Conservation (phyloP, 2,113 vertebrate species). For the Python bivittatus region DNA sequence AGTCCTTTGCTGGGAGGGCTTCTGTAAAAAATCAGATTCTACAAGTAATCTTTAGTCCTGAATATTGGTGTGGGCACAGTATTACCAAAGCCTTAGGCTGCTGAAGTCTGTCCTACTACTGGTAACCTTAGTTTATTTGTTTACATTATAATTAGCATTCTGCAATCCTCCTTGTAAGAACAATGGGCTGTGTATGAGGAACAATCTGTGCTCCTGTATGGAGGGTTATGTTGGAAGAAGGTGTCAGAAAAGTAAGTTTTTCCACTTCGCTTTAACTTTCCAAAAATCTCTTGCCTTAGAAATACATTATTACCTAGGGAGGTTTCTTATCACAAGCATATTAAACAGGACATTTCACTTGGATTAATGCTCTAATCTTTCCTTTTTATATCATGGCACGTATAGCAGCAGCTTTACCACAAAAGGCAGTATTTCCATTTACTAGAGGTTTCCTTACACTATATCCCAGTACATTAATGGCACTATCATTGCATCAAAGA, state of each 20-base stretch:
- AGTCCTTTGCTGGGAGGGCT: not conserved
- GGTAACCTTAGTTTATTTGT: not conserved
- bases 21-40: not conserved
- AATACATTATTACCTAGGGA: not conserved
- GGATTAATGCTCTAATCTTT: slow-evolving; percentile 23
- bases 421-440: slow-evolving; percentile 29
- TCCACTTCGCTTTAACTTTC: slow-evolving; percentile 20
- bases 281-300: not conserved
- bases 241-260: slow-evolving; percentile 87
- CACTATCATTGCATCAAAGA: slow-evolving; percentile 2
- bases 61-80: not conserved
- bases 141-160: slow-evolving; percentile 73
- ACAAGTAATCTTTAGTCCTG: not conserved
- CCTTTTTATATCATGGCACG: not conserved
- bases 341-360: slow-evolving; percentile 21
- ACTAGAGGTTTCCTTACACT: not conserved
- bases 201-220: slow-evolving; percentile 83
- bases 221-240: slow-evolving; percentile 83
- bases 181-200: slow-evolving; percentile 82
- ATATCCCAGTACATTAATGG: slow-evolving; percentile 10
- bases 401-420: not conserved
- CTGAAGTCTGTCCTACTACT: not conserved
- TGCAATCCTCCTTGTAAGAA: slow-evolving; percentile 91
- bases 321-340: not conserved
- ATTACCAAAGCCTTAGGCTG: not conserved